A percentile compares a stretch with the other conserved stretches of the same genome.
These are phyloP conservation scores for Drosophila austrosaltans DNA, from an alignment of 2,888 invertebrate genomes.

Conservation along the genomic window DNA sequence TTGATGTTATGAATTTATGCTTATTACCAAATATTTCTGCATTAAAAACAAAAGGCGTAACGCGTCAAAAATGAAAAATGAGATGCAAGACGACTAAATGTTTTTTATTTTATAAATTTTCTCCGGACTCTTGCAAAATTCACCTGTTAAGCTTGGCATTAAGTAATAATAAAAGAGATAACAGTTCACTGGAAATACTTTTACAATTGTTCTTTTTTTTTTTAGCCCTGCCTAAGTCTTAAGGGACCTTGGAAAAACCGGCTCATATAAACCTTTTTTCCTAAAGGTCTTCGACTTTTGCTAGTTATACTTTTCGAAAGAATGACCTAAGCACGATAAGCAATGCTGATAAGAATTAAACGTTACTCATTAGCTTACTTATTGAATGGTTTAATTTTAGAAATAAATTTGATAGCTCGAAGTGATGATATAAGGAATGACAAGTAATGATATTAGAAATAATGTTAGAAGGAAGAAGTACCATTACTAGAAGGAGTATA, in stretches of 20 bases:
- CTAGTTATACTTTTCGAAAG: too few species aligned
- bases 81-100: background rate
- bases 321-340: background rate
- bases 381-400: background rate
- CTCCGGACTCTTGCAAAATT: slow-evolving; percentile 1
- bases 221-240: background rate
- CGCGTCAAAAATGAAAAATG: slow-evolving; percentile 8
- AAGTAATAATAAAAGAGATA: background rate
- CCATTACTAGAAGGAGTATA: too few species aligned
- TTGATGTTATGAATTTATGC: slow-evolving; percentile 61
- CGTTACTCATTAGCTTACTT: background rate
- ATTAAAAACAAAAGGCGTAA: slow-evolving; percentile 44
- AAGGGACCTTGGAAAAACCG: background rate
- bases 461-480: background rate
- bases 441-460: background rate
- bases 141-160: slow-evolving; percentile 9
- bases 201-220: background rate
- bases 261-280: too few species aligned
- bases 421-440: background rate
- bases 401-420: background rate
- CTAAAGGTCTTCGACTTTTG: background rate
- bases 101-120: background rate
- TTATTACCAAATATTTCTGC: slow-evolving; percentile 64
- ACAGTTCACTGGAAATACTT: background rate
- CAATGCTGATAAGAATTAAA: slow-evolving; percentile 1